These are phyloP conservation scores for Amblyteles armatorius DNA, from an alignment of 2,888 invertebrate genomes.

Conservation along the genomic window DNA sequence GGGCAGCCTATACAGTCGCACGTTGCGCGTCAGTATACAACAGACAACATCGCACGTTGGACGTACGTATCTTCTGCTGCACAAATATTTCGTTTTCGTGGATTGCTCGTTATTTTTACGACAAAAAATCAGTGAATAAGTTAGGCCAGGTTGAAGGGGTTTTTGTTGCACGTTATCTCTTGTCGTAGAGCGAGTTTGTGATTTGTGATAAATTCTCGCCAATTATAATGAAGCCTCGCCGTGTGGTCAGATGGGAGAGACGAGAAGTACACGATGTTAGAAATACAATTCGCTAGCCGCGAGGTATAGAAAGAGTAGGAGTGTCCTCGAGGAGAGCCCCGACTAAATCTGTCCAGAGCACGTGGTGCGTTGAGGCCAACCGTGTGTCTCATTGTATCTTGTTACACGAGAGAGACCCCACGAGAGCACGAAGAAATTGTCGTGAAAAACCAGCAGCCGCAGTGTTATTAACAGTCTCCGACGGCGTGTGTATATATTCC, in stretches of 20 bases:
- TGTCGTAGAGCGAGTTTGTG: not conserved
- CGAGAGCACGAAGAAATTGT: slow-evolving; percentile 3
- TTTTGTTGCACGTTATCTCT: not conserved
- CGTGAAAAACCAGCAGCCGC: not conserved
- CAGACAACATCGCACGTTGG: slow-evolving; percentile 29
- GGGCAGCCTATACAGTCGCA: slow-evolving; percentile 25
- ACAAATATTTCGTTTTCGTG: slow-evolving; percentile 5
- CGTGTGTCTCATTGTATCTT: slow-evolving; percentile 12
- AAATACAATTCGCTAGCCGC: slow-evolving; percentile 33
- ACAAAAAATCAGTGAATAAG: not conserved
- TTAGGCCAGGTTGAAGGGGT: not conserved
- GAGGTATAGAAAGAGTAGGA: not conserved
- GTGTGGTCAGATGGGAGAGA: slow-evolving; percentile 1
- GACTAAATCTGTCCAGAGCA: slow-evolving; percentile 55
- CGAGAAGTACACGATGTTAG: not conserved
- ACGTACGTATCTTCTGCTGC: slow-evolving; percentile 28
- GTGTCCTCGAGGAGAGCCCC: slow-evolving; percentile 24
- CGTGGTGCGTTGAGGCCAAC: slow-evolving; percentile 41
- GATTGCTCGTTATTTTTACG: not conserved
- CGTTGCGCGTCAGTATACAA: slow-evolving; percentile 45
- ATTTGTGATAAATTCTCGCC: not conserved
- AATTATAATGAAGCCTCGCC: slow-evolving; percentile 2
- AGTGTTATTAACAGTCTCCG: not conserved
- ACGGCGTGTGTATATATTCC: not conserved
- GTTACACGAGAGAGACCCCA: not conserved